Evolutionary conservation across 2,888 invertebrate genomes (phyloP).

Genomic region (Ophion obscuratus): DNA sequence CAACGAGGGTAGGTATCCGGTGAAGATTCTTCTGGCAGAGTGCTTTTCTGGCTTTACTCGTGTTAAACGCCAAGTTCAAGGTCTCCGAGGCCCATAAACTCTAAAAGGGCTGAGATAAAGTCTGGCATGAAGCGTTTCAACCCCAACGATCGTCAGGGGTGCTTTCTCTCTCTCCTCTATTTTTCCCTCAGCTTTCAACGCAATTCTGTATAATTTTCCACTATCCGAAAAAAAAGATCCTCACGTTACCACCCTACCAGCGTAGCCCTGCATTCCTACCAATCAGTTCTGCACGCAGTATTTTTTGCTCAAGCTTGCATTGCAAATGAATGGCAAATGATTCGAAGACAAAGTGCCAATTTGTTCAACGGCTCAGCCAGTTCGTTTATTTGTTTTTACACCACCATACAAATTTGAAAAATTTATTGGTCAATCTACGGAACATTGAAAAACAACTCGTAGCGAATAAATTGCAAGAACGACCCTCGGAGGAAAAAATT

Average conservation of each 20-base stretch:
- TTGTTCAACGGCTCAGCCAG: too few relatives aligned
- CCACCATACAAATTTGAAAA: not conserved
- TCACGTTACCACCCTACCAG: not conserved
- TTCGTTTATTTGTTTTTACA: too few relatives aligned
- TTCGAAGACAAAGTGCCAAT: too few relatives aligned
- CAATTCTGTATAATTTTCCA: conserved; percentile 58
- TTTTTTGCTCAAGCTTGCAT: too few relatives aligned
- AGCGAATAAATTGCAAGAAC: not conserved
- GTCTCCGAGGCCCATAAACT: conserved; percentile 15
- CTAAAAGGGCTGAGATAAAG: conserved; percentile 27
- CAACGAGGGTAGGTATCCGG: not conserved
- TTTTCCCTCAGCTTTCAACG: conserved; percentile 14
- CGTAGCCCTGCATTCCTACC: not conserved
- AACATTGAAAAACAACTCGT: not conserved
- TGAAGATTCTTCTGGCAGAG: conserved; percentile 22
- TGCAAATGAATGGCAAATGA: too few relatives aligned
- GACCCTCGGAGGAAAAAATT: not conserved
- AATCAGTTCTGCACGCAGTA: too few relatives aligned
- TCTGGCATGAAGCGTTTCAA: conserved; percentile 23
- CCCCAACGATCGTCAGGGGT: conserved; percentile 1
- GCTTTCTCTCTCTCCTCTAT: not conserved
- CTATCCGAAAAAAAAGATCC: conserved; percentile 36
- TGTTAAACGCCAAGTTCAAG: conserved; percentile 50
- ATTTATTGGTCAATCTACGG: not conserved
- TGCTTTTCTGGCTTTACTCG: not conserved